Percentiles rank a stretch among this genome's conserved stretches.
Conservation (phyloP, 2,888 invertebrate species). For the Diploptera punctata region DNA sequence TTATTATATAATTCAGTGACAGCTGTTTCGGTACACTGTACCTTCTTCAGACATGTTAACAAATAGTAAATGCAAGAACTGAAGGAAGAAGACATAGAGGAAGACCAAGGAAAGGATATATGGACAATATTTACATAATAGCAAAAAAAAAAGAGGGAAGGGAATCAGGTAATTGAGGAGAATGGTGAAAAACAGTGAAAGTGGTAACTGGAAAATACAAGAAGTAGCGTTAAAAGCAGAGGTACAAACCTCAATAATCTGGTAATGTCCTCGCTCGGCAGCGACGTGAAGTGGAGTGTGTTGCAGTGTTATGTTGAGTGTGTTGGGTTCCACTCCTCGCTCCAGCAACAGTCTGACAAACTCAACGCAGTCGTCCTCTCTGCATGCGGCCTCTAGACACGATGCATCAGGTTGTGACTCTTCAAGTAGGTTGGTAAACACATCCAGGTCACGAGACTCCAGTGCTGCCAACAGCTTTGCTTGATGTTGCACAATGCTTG, state of each 20-base stretch:
- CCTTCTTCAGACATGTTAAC: no score
- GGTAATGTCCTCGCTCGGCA: background rate
- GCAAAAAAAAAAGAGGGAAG: no score
- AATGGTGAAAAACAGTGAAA: no score
- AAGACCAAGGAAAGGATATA: no score
- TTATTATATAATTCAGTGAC: no score
- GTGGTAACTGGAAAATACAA: no score
- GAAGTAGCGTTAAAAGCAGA: no score
- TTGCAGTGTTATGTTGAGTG: background rate
- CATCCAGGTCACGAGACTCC: background rate
- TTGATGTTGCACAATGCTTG: background rate
- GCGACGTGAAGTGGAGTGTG: constrained; percentile 2
- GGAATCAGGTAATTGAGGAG: no score
- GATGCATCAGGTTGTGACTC: background rate
- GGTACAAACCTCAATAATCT: background rate
- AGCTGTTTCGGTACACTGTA: no score
- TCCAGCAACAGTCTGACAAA: background rate
- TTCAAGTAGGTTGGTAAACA: background rate
- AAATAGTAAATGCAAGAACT: no score
- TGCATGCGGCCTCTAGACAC: background rate
- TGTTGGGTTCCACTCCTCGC: background rate
- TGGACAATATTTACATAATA: no score
- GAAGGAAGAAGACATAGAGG: no score
- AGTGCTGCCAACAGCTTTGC: background rate
- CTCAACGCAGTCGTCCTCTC: background rate